Evolutionary conservation across 2,888 invertebrate genomes (phyloP), one percentile per base, ranked within the genome.

Genomic region (Cremastinae sp.): DNA sequence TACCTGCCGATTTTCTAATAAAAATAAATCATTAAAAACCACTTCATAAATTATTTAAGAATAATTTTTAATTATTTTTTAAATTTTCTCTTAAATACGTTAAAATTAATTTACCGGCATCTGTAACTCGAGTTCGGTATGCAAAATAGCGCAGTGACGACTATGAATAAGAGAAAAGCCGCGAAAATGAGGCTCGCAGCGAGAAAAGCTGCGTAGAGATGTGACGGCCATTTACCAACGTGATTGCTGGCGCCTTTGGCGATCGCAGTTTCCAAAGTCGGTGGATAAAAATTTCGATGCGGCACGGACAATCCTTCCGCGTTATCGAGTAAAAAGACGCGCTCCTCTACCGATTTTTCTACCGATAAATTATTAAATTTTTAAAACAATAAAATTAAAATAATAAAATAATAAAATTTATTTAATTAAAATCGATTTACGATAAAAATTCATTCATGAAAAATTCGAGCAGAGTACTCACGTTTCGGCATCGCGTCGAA

Each of bases 201-300:
- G 47, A 84, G 47, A 51, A 87, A 86, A 9, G 80, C 82, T 18
- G 79, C 70, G 20, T 81, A 79, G 18, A 86, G 3, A 58, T 86
- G 83, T 4, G 81, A 79, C 1, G 87, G 86, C 86, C 86, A 86
- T 73, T 75, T 82, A 20, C 78, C 76, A 47, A 87, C 62, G 20
- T 83, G 83, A 68, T 79, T 80, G 0, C 77, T 78, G 7, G 78
- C 84, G 18, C 86, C 87, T 45, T 79, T 81, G 2, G 80, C 59
- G 47, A 86, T 77, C 10, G 81, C 81, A 0, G 79, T 71, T 47
- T 83, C 59, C 16, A 74, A 66, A 7, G 65, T 16, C 12, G 75
- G 5, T 2, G 28, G 69, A 62, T 65, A 66, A 58, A n/a, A 61
- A 8, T 43, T 16, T 4, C 58, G 45, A 66, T 55, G 43, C 22